Evolutionary conservation across 2,113 vertebrate species (phyloP).

Genomic region (Hemichromis elongatus): DNA sequence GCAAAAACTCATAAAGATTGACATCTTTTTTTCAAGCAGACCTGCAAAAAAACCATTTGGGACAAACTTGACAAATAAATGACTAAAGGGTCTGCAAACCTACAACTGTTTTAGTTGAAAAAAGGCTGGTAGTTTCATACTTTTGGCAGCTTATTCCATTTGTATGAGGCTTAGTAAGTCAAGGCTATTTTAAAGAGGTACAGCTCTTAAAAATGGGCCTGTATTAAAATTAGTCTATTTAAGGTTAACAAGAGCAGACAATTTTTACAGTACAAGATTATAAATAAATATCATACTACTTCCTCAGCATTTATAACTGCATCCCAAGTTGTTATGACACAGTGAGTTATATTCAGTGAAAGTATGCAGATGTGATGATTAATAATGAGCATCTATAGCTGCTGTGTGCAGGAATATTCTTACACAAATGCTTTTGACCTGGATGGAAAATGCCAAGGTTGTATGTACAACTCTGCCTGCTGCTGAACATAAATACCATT

Average conservation of each 20-base stretch:
- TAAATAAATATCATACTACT: background rate
- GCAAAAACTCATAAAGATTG: background rate
- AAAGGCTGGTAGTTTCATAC: background rate
- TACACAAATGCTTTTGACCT: background rate
- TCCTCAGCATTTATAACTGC: background rate
- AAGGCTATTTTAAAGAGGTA: background rate
- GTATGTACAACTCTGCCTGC: background rate
- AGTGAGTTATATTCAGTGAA: background rate
- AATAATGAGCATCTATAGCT: background rate
- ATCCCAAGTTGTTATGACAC: background rate
- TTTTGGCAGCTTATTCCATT: background rate
- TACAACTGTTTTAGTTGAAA: background rate
- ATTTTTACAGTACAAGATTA: background rate
- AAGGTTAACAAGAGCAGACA: background rate
- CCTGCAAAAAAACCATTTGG: too few relatives aligned
- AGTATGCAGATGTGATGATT: background rate
- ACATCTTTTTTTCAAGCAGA: background rate
- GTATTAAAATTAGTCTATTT: background rate
- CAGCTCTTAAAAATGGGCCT: background rate
- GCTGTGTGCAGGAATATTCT: background rate
- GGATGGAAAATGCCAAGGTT: background rate
- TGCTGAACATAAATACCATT: slow-evolving; percentile 2
- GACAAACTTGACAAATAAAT: background rate
- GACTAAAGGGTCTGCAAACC: background rate
- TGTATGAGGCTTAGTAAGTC: background rate